A percentile compares a stretch with the other conserved stretches of the same genome.
These are phyloP conservation scores for Ceratitis capitata DNA, from an alignment of 1,140 invertebrate species.

Conservation along the genomic window DNA sequence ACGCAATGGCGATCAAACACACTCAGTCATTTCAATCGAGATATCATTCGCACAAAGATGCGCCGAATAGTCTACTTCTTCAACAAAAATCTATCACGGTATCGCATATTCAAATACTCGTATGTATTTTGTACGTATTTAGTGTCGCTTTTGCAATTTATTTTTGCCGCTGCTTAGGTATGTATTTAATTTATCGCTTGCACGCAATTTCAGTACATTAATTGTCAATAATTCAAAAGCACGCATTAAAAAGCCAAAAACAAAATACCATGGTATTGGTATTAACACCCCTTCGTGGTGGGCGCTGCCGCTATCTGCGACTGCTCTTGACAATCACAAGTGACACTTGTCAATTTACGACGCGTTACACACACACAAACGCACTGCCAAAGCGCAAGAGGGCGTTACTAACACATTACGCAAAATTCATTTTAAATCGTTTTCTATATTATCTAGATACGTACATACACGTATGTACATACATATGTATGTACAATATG, in stretches of 20 bases:
- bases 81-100: not conserved
- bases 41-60: not conserved
- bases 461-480: not conserved
- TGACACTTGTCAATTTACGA: conserved; percentile 31
- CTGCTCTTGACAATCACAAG: conserved; percentile 33
- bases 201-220: conserved; percentile 12
- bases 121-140: not conserved
- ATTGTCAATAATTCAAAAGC: conserved; percentile 31
- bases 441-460: not conserved
- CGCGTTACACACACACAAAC: conserved; percentile 11
- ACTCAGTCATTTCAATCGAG: not conserved
- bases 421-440: not conserved
- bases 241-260: not conserved
- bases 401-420: not conserved
- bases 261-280: not conserved
- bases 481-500: not conserved
- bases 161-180: not conserved
- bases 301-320: not conserved
- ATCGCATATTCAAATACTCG: not conserved
- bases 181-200: conserved; percentile 19
- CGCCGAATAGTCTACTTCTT: not conserved
- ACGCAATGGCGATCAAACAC: not conserved
- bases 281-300: not conserved
- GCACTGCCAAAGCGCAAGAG: not conserved
- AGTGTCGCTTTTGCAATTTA: not conserved